Conservation (phyloP, 1,140 invertebrate genomes). For the Drosophila ogumai region DNA sequence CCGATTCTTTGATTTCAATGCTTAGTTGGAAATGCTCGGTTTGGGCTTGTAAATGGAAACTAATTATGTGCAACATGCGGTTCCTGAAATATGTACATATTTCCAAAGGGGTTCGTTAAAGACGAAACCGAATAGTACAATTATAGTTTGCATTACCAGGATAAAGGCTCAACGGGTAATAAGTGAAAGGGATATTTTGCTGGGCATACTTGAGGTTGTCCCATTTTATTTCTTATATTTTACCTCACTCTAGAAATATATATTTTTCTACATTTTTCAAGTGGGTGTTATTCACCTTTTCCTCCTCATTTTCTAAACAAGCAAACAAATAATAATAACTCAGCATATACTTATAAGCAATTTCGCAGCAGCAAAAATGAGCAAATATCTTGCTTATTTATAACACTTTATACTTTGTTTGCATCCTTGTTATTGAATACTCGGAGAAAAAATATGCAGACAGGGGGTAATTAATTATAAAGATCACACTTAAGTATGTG, state of each 20-base stretch:
- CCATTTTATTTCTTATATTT: not conserved
- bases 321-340: constrained; percentile 27
- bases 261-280: not conserved
- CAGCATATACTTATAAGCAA: constrained; percentile 28
- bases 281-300: constrained; percentile 68
- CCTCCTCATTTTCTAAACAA: constrained; percentile 6
- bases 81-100: constrained; percentile 7
- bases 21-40: constrained; percentile 25
- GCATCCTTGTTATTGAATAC: constrained; percentile 67
- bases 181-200: not conserved
- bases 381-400: constrained; percentile 20
- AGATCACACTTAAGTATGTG: not conserved
- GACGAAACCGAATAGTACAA: not conserved
- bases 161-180: not conserved
- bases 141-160: constrained; percentile 3
- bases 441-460: constrained; percentile 41
- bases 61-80: constrained; percentile 46
- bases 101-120: constrained; percentile 2
- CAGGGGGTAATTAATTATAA: constrained; percentile 62
- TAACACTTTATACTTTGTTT: constrained; percentile 21
- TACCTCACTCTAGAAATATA: not conserved
- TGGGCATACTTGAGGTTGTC: not conserved
- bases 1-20: constrained; percentile 25
- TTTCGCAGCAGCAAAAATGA: constrained; percentile 18
- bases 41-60: constrained; percentile 34